A percentile compares a stretch with the other conserved stretches of the same genome.
These are phyloP conservation scores for Panagrolaimus sp. DNA, from an alignment of 1,140 invertebrate species.

Conservation along the genomic window DNA sequence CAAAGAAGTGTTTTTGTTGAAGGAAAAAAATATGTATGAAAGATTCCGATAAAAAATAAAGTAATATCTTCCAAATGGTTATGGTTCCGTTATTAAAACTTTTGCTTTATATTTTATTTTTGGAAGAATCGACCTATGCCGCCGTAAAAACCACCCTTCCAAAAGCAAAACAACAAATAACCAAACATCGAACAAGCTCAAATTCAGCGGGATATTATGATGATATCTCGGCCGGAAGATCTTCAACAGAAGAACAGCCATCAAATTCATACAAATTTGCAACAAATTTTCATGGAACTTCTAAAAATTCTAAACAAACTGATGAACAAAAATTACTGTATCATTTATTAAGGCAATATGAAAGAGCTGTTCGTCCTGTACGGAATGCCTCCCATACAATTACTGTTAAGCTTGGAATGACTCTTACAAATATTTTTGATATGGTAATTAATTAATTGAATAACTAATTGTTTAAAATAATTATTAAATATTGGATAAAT, in stretches of 20 bases:
- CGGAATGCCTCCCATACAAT: slow-evolving; percentile 64
- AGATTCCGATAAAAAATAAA: no score
- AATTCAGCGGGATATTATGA: slow-evolving; percentile 4
- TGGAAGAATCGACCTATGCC: not conserved
- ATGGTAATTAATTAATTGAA: slow-evolving; percentile 49
- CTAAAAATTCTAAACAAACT: slow-evolving; percentile 34
- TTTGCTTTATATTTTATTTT: no score
- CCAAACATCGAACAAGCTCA: slow-evolving; percentile 12
- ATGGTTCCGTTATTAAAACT: no score
- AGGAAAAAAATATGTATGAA: no score
- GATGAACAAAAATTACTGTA: slow-evolving; percentile 65
- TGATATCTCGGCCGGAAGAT: not conserved
- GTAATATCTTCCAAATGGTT: no score
- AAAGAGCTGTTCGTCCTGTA: slow-evolving; percentile 65
- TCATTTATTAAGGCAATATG: slow-evolving; percentile 64
- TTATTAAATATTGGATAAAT: no score
- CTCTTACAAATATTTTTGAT: slow-evolving; percentile 66
- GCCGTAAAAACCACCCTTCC: slow-evolving; percentile 12
- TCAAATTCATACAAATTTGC: not conserved
- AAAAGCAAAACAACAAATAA: slow-evolving; percentile 2
- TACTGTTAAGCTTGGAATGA: slow-evolving; percentile 65
- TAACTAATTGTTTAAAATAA: not conserved
- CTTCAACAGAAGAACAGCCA: not conserved
- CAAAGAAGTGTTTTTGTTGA: no score
- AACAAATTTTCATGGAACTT: slow-evolving; percentile 4